phyloP scores from a whole-genome alignment of 2,888 invertebrate species.

The Zhuqinia jingwanae region DNA sequence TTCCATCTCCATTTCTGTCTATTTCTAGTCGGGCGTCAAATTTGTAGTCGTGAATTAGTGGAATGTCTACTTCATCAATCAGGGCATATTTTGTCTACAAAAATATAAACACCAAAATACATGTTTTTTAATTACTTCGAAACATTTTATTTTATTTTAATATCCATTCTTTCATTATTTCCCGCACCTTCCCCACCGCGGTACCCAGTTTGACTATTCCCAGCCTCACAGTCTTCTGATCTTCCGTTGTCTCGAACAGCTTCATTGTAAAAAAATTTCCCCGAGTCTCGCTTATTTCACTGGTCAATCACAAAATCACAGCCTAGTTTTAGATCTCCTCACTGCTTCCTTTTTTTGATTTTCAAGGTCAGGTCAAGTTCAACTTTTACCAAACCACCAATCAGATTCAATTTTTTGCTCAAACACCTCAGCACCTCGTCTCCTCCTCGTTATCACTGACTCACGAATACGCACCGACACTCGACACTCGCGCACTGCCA shows the following conservation, averaged over 20 bases:
- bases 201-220: conserved; percentile 82
- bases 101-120: conserved; percentile 28
- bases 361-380: conserved; percentile 9
- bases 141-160: conserved; percentile 74
- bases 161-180: too few relatives aligned
- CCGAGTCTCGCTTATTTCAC: not conserved
- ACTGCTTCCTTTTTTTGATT: too few relatives aligned
- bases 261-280: conserved; percentile 73
- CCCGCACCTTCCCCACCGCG: conserved; percentile 82
- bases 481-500: too few relatives aligned
- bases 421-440: not conserved
- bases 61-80: conserved; percentile 82
- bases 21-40: conserved; percentile 83
- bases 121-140: conserved; percentile 1
- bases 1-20: conserved; percentile 82
- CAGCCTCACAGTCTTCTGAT: conserved; percentile 79
- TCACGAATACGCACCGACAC: too few relatives aligned
- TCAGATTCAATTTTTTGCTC: too few relatives aligned
- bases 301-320: not conserved
- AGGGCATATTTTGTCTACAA: conserved; percentile 82
- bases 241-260: conserved; percentile 76
- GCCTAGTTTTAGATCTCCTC: too few relatives aligned
- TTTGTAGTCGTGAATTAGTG: conserved; percentile 82
- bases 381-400: too few relatives aligned
- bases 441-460: not conserved